Evolutionary conservation across 1,140 invertebrate species (phyloP), one percentile per base, ranked within the genome.

Genomic region (Zaprionus davidi): DNA sequence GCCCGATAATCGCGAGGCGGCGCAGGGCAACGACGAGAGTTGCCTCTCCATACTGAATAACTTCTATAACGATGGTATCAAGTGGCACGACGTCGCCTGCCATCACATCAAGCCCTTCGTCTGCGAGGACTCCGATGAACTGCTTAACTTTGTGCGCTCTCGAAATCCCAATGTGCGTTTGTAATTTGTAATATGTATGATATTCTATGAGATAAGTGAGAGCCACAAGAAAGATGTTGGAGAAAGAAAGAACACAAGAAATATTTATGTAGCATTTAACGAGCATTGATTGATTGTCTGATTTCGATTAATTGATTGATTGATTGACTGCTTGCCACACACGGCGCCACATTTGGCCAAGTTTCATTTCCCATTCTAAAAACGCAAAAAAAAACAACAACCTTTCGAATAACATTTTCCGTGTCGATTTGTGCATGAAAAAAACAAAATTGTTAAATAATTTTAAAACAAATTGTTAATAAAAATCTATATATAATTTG

Each of bases 71-170:
- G 97, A 98, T 87, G 97, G 97, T 38, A 94, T 97, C 81, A 97
- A 98, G 93, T 98, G 97, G 92, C 97, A 98, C 94, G 97, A 98
- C 90, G 97, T 98, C 15, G 97, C 97, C 63, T 98, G 97, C 86
- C 96, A 98, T 92, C 97, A 98, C 92, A 94, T 97, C 66, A 98
- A 98, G 93, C 97, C 97, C 2, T 98, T 98, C 94, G 97, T 98
- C 3, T 98, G 97, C 93, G 97, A 98, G 93, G 97, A 98, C 94
- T 97, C 96, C 91, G 97, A 98, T 74, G 97, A 98, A 93, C 95
- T 98, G n/a, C 94, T 98, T 76, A 97, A 97, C 93, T 98, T 98
- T 86, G 97, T 98, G 22, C 96, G 96, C 78, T 97, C 96, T 13
- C 95, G 97, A 85, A 98, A 98, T 93, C 96, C 96, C 31, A 95